Percentiles rank a stretch among this genome's conserved stretches.
phyloP scores from a whole-genome alignment of 2,797 vertebrate genomes.

The Esox lucius region DNA sequence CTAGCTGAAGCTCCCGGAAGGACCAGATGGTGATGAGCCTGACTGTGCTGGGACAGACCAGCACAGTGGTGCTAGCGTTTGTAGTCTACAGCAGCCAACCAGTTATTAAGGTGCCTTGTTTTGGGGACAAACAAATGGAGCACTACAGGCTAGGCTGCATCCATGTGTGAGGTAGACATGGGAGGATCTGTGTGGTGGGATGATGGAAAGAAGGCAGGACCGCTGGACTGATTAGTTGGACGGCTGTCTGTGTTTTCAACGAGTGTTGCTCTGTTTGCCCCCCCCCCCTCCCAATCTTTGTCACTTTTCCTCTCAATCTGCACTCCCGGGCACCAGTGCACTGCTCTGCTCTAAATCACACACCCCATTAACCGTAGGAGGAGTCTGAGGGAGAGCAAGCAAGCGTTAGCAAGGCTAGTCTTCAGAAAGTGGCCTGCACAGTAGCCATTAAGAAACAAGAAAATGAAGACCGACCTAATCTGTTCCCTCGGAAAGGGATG shows the following conservation, averaged over 20 bases:
- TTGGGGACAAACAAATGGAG: not conserved
- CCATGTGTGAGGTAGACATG: not conserved
- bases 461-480: slow-evolving; percentile 22
- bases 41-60: not conserved
- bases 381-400: slow-evolving; percentile 9
- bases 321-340: slow-evolving; percentile 33
- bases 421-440: not conserved
- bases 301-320: slow-evolving; percentile 52
- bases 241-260: not conserved
- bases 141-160: slow-evolving; percentile 5
- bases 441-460: slow-evolving; percentile 11
- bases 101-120: not conserved
- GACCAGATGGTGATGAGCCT: not conserved
- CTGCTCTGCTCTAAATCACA: slow-evolving; percentile 43
- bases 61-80: not conserved
- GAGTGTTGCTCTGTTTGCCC: slow-evolving; percentile 19
- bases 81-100: not conserved
- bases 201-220: not conserved
- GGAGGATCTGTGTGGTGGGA: not conserved
- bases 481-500: slow-evolving; percentile 36
- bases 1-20: not conserved
- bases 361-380: slow-evolving; percentile 53
- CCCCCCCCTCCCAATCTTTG: slow-evolving; percentile 37
- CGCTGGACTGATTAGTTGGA: not conserved
- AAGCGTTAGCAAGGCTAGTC: slow-evolving; percentile 5